phyloP scores from a whole-genome alignment of 2,888 invertebrate species.

The Baronia brevicornis region DNA sequence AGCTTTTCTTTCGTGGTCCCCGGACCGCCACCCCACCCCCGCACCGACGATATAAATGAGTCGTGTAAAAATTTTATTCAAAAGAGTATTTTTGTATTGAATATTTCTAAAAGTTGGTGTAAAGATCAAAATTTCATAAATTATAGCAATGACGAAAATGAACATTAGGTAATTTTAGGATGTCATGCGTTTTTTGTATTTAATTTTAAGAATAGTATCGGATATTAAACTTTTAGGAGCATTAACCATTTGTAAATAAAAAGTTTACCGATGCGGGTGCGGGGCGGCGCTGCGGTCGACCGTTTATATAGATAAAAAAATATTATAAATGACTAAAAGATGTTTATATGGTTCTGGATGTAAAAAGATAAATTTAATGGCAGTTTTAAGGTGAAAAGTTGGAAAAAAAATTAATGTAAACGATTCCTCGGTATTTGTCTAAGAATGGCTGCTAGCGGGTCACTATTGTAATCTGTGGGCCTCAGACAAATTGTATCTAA shows the following conservation, averaged over 20 bases:
- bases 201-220: constrained; percentile 78
- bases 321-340: constrained; percentile 74
- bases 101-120: constrained; percentile 78
- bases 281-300: constrained; percentile 47
- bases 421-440: constrained; percentile 72
- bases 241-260: constrained; percentile 82
- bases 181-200: constrained; percentile 76
- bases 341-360: constrained; percentile 77
- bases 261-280: constrained; percentile 47
- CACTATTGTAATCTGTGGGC: constrained; percentile 74
- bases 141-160: constrained; percentile 71
- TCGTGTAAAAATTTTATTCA: constrained; percentile 76
- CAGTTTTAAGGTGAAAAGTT: constrained; percentile 61
- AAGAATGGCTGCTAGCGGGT: constrained; percentile 63
- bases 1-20: constrained; percentile 69
- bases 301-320: constrained; percentile 73
- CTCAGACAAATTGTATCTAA: constrained; percentile 59
- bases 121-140: constrained; percentile 77
- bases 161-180: constrained; percentile 72
- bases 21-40: constrained; percentile 44
- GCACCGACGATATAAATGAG: constrained; percentile 56
- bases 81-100: constrained; percentile 78
- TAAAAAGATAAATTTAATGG: constrained; percentile 71
- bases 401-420: constrained; percentile 45
- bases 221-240: constrained; percentile 80